Evolutionary conservation across 2,113 vertebrate genomes (phyloP).

Genomic region (Theropithecus gelada): DNA sequence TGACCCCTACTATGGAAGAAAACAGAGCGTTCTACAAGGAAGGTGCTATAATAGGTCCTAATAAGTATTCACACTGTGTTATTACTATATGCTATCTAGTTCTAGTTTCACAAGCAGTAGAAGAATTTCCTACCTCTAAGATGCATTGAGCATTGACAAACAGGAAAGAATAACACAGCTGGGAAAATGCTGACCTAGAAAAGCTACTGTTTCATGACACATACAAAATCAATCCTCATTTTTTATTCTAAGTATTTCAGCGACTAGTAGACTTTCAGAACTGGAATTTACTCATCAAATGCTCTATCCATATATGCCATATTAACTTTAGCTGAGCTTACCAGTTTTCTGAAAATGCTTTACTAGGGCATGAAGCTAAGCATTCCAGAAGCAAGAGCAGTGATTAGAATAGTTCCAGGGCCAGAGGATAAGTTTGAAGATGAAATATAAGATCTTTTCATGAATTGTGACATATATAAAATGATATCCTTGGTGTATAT

Average conservation of each 20-base stretch:
- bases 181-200: not conserved
- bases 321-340: not conserved
- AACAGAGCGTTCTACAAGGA: not conserved
- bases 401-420: not conserved
- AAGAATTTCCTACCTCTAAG: slow-evolving; percentile 16
- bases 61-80: not conserved
- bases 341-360: not conserved
- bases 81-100: not conserved
- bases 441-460: not conserved
- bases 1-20: not conserved
- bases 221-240: slow-evolving; percentile 19
- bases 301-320: not conserved
- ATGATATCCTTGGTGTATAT: not conserved
- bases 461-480: not conserved
- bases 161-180: slow-evolving; percentile 30
- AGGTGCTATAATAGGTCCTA: not conserved
- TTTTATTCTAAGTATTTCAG: slow-evolving; percentile 31
- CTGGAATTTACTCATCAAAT: slow-evolving; percentile 28
- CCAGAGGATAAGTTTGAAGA: not conserved
- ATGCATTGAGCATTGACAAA: not conserved
- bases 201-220: not conserved
- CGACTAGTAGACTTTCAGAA: not conserved
- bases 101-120: slow-evolving; percentile 32
- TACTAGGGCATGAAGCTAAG: not conserved
- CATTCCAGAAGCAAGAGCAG: not conserved